Base-by-base conservation (phyloP, 2,888 invertebrate genomes). In the Abscondita cerata region DNA sequence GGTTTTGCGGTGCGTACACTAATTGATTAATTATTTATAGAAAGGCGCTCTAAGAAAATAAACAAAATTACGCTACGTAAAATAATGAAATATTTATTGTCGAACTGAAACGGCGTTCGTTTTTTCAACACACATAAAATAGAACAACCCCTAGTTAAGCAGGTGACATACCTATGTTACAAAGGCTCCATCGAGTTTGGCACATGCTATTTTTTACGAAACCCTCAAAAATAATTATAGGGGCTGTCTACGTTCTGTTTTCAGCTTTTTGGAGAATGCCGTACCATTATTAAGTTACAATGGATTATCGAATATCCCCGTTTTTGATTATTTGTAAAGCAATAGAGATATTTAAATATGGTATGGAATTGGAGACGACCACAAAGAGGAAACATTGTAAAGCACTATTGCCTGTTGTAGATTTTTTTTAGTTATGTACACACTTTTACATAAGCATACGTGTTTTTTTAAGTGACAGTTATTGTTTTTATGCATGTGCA, bases 141-240 rank as follows among this genome's bases (percentile, higher is more conserved):
- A 57, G 46, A 48, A 34, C 53, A 31, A 53, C 58, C 62, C n/a
- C 62, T 19, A 58, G 41, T 63, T 62, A 62, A 65, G 67, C 70
- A 70, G 72, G 69, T 72, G 72, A 72, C 71, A 73, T 70, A 70
- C 70, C 44, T 44, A 44, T 44, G 70, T 70, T 69, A 70, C 66
- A 68, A 68, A 69, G 68, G 65, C 65, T 67, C 64, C 60, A 64
- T 61, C 60, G 61, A 63, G 62, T 59, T 64, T 59, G 54, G 65
- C 64, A 60, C 58, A 67, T 69, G 68, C 67, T 68, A 66, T 66
- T 64, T 64, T 64, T 64, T 66, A 60, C 52, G 44, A 56, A 64
- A 62, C 64, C 64, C 61, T 64, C 55, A 58, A 66, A 64, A 66
- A 61, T 61, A 60, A 66, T 63, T 64, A 54, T 66, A 61, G 61